These are phyloP conservation scores for Myotis myotis DNA, from an alignment of 2,797 vertebrate genomes.

Conservation along the genomic window DNA sequence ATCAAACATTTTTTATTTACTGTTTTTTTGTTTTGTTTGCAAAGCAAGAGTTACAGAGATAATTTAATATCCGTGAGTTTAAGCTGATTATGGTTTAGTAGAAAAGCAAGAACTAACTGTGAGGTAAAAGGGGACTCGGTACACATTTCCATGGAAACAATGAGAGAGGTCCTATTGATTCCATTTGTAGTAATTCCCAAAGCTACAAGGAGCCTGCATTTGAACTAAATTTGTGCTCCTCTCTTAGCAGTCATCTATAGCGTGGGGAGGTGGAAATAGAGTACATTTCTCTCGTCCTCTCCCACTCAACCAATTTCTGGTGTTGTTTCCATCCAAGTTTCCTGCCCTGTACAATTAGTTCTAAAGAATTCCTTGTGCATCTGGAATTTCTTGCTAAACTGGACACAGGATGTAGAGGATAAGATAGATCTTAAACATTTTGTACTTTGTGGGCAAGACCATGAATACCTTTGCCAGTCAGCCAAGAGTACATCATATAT, in stretches of 20 bases:
- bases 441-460: background rate
- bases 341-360: background rate
- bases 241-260: background rate
- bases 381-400: background rate
- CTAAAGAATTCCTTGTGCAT: background rate
- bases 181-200: background rate
- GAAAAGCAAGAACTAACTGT: background rate
- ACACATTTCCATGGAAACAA: background rate
- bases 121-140: background rate
- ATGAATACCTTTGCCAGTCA: background rate
- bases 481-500: background rate
- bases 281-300: background rate
- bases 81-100: background rate
- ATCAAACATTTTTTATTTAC: background rate
- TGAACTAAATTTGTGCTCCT: background rate
- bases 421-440: background rate
- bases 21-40: background rate
- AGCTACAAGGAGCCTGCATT: background rate
- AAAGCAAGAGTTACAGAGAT: background rate
- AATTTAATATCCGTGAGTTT: background rate
- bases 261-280: background rate
- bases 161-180: background rate
- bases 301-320: background rate
- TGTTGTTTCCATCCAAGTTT: background rate
- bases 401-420: background rate